Evolutionary conservation across 2,113 vertebrate species (phyloP).

Genomic region (Dicaeum eximium): DNA sequence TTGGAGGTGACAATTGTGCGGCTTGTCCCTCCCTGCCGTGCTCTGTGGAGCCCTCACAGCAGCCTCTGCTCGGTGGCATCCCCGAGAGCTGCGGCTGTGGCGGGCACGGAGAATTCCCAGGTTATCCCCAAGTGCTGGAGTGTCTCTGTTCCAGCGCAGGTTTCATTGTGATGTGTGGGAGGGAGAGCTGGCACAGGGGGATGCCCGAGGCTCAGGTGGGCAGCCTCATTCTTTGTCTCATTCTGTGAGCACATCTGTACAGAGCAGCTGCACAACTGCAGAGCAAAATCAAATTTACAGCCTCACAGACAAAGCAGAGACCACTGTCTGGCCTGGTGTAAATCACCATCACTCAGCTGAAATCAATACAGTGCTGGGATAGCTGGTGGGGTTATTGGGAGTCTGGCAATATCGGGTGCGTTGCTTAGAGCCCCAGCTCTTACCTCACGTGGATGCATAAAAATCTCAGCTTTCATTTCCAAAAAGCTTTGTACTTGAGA

Average conservation of each 20-base stretch:
- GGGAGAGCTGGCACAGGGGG: rapidly evolving
- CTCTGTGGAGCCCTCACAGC: too few species aligned
- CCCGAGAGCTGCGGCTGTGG: background rate
- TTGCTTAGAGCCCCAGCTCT: background rate
- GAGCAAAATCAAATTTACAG: background rate
- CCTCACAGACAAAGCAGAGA: background rate
- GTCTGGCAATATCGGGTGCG: background rate
- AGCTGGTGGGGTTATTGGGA: background rate
- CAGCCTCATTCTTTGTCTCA: too few species aligned
- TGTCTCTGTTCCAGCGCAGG: too few species aligned
- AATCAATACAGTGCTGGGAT: background rate
- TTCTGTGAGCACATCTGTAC: rapidly evolving
- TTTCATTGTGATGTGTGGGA: too few species aligned
- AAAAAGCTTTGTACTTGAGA: background rate
- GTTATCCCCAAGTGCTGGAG: background rate
- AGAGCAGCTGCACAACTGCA: background rate
- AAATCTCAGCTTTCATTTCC: background rate
- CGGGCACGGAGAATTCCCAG: background rate
- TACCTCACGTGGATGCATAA: background rate
- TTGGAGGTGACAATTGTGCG: rapidly evolving
- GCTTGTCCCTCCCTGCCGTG: rapidly evolving
- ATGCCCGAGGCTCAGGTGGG: background rate
- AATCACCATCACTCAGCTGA: background rate
- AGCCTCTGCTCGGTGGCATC: rapidly evolving
- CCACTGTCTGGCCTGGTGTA: background rate